A percentile compares a stretch with the other conserved stretches of the same genome.
Conservation (phyloP, 2,797 vertebrate species). For the Simalia tracyae region DNA sequence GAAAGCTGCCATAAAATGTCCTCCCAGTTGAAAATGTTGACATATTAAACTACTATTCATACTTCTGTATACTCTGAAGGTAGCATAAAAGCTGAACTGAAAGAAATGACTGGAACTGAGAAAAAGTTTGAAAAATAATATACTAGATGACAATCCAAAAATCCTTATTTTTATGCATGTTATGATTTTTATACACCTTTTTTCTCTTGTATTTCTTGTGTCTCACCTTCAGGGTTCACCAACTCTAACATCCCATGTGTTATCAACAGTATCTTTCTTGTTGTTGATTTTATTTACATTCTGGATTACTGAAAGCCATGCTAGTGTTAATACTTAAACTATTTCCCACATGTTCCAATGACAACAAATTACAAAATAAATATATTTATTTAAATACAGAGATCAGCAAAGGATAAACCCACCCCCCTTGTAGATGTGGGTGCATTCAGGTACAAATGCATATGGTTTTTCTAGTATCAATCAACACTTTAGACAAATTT, state of each 20-base stretch:
- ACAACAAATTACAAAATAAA: neutral
- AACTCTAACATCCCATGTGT: neutral
- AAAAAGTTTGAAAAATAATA: neutral
- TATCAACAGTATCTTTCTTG: neutral
- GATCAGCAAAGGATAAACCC: neutral
- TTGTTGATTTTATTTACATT: neutral
- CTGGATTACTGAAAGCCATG: neutral
- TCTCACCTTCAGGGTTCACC: neutral
- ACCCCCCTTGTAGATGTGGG: neutral
- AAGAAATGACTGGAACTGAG: neutral
- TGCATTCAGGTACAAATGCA: neutral
- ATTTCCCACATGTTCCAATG: neutral
- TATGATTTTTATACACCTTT: neutral
- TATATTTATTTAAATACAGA: neutral
- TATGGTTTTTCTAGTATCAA: neutral
- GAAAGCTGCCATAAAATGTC: neutral
- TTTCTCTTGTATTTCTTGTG: neutral
- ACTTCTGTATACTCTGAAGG: neutral
- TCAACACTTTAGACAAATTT: neutral
- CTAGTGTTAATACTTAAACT: neutral
- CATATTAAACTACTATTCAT: neutral
- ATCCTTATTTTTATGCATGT: neutral
- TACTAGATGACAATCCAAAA: neutral
- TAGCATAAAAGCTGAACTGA: neutral
- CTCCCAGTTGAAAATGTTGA: neutral